These are phyloP conservation scores for Drosophila conformis DNA, from an alignment of 2,888 invertebrate genomes.

Conservation along the genomic window DNA sequence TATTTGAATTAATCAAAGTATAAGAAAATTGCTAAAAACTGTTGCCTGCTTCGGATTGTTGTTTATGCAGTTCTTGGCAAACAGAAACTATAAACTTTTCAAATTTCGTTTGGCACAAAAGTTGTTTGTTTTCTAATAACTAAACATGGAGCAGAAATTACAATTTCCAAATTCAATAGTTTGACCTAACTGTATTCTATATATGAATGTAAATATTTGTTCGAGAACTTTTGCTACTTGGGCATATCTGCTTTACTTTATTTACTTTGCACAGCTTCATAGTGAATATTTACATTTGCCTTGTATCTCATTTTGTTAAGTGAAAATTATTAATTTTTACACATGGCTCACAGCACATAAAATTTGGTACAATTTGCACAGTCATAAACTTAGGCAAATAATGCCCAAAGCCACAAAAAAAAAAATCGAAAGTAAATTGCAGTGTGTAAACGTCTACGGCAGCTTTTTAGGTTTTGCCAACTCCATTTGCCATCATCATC, in stretches of 20 bases:
- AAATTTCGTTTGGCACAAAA: background rate
- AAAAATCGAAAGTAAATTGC: constrained; percentile 34
- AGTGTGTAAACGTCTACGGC: constrained; percentile 40
- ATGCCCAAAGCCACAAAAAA: constrained; percentile 9
- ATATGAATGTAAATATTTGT: background rate
- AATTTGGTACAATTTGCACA: constrained; percentile 59
- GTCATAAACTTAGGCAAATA: constrained; percentile 71
- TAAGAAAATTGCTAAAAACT: background rate
- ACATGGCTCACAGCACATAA: constrained; percentile 66
- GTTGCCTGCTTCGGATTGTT: background rate
- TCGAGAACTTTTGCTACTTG: background rate
- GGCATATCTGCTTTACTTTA: background rate
- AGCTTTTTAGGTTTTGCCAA: constrained; percentile 8
- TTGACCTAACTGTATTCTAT: background rate
- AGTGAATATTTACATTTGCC: constrained; percentile 7
- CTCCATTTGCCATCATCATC: constrained; percentile 48
- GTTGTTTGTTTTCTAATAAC: background rate
- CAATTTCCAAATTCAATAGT: background rate
- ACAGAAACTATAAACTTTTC: background rate
- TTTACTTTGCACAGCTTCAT: constrained; percentile 8
- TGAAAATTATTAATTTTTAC: constrained; percentile 67
- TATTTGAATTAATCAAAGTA: background rate
- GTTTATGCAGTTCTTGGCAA: background rate
- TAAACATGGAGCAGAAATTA: background rate
- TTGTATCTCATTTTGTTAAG: constrained; percentile 65